Evolutionary conservation across 2,888 invertebrate genomes (phyloP), one percentile per base, ranked within the genome.

Genomic region (Drosophila mercatorum): DNA sequence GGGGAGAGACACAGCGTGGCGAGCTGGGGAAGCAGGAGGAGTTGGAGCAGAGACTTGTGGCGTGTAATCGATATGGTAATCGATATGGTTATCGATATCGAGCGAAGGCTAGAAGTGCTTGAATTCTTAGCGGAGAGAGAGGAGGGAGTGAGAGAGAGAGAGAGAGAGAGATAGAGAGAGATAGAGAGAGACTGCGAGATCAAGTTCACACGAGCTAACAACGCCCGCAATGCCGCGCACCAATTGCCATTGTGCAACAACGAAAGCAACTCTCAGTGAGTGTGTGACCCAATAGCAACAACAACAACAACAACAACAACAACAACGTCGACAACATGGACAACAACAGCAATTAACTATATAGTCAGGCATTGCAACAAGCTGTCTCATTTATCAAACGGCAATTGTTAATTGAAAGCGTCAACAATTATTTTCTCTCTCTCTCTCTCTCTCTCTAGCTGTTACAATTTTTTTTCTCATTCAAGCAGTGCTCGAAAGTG

Each of bases 351-450:
- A 31, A 26, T 36, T 17, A 47, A 46, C 61, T 59, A 52, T 52
- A 52, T 60, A 60, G 65, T 47, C 52, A 58, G 34, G 34, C 14
- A 60, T 65, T 68, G 76, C 77, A 75, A 63, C 70, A 74, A 67
- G 51, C 77, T 75, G 77, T 79, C 77, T 67, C 77, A 77, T 75
- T 57, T 63, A 77, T 77, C 77, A 79, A 78, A 76, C 68, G 65
- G 73, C 83, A 86, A 75, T 88, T 83, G 81, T 86, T 84, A 84
- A 88, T 84, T 86, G 83, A 81, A 75, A 83, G 68, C 86, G 75
- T 86, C 75, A 86, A 84, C 78, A 88, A 59, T 58, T 67, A 63
- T 75, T 64, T 26, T 4, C 22, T 22, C 22, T 22, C 22, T 22
- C 22, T 22, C 22, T 22, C 22, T 22, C 22, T 22, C 22, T 36